phyloP scores from a whole-genome alignment of 2,888 invertebrate genomes.

The Macropis europaea region DNA sequence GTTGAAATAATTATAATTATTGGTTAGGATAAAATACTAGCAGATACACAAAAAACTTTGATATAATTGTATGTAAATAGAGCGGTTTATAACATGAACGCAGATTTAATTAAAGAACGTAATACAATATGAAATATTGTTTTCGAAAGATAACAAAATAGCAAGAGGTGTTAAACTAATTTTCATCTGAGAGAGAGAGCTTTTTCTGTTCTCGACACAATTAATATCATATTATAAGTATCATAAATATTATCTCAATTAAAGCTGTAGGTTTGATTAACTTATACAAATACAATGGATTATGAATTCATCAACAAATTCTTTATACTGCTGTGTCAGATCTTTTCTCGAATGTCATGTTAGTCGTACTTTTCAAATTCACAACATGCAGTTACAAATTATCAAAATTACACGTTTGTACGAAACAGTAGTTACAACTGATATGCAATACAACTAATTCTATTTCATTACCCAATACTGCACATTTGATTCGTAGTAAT shows the following conservation, averaged over 20 bases:
- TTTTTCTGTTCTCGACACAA: too few relatives aligned
- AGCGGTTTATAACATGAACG: too few relatives aligned
- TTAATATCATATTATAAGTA: background rate
- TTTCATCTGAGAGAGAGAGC: too few relatives aligned
- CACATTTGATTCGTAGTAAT: slow-evolving; percentile 16
- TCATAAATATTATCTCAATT: slow-evolving; percentile 1
- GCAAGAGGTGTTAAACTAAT: too few relatives aligned
- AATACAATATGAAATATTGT: too few relatives aligned
- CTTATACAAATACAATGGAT: background rate
- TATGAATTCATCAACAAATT: background rate
- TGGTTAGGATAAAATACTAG: too few relatives aligned
- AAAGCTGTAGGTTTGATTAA: slow-evolving; percentile 1
- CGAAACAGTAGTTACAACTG: slow-evolving; percentile 34
- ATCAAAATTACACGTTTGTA: slow-evolving; percentile 34
- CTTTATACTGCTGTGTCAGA: background rate
- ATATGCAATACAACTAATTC: slow-evolving; percentile 39
- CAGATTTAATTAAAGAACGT: too few relatives aligned
- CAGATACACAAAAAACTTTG: too few relatives aligned
- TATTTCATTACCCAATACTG: slow-evolving; percentile 37
- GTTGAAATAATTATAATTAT: too few relatives aligned
- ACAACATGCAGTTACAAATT: slow-evolving; percentile 18
- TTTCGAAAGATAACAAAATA: too few relatives aligned
- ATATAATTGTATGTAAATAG: too few relatives aligned
- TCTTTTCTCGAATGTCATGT: background rate
- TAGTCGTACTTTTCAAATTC: background rate